phyloP scores from a whole-genome alignment of 1,140 invertebrate species.

The Kradibia gibbosae region DNA sequence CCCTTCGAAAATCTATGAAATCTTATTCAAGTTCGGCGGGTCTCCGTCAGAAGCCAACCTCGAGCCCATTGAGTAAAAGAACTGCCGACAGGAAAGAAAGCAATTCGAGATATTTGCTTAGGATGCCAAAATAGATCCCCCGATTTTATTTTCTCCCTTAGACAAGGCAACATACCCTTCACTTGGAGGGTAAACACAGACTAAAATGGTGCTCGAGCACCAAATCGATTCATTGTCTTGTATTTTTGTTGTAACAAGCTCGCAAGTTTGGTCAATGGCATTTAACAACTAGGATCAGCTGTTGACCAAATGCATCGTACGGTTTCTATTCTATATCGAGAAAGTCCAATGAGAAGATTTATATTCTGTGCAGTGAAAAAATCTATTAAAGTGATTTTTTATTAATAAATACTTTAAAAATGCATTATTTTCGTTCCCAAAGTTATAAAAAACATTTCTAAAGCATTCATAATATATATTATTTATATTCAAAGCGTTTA shows the following conservation, averaged over 20 bases:
- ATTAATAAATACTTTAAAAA: too few species aligned
- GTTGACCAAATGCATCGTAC: background rate
- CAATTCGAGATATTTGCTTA: constrained; percentile 60
- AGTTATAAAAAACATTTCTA: too few species aligned
- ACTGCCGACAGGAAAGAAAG: constrained; percentile 4
- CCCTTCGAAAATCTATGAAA: background rate
- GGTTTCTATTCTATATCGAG: background rate
- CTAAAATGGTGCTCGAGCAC: constrained; percentile 22
- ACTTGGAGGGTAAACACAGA: constrained; percentile 15
- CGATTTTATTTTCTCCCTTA: constrained; percentile 61
- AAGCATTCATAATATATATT: too few species aligned
- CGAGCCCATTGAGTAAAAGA: background rate
- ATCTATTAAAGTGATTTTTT: too few species aligned
- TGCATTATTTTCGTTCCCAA: too few species aligned
- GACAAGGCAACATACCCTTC: constrained; percentile 5
- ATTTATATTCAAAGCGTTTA: too few species aligned
- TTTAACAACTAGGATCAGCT: background rate
- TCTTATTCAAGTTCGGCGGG: constrained; percentile 1
- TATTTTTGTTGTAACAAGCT: constrained; percentile 17
- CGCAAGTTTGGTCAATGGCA: too few species aligned
- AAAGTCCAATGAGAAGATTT: background rate
- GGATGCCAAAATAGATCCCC: constrained; percentile 61
- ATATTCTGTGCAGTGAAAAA: too few species aligned
- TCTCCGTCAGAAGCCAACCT: background rate
- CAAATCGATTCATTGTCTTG: background rate